Evolutionary conservation across 2,888 invertebrate genomes (phyloP).

Genomic region (Agrochola litura): DNA sequence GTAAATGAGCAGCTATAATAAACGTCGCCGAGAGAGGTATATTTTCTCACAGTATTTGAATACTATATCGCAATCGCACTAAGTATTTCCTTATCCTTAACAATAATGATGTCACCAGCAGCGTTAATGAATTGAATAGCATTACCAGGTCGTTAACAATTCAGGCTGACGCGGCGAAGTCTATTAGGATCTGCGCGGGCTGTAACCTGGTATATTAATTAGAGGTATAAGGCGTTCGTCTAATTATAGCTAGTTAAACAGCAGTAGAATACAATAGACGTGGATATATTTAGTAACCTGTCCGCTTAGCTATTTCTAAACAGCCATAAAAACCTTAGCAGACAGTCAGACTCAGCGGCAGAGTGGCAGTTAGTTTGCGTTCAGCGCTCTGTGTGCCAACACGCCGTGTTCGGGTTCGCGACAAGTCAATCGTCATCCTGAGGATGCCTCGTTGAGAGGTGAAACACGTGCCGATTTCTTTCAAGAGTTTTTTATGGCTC

Average conservation of each 20-base stretch:
- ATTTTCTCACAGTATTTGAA: constrained; percentile 51
- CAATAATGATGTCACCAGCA: constrained; percentile 40
- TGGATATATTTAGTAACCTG: too few relatives aligned
- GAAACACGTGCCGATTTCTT: too few relatives aligned
- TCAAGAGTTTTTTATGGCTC: too few relatives aligned
- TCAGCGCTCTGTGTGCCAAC: too few relatives aligned
- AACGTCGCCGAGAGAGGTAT: constrained; percentile 17
- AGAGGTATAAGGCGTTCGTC: constrained; percentile 61
- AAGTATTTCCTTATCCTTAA: constrained; percentile 53
- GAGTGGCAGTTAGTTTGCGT: too few relatives aligned
- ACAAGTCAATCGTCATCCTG: too few relatives aligned
- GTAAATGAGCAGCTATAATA: constrained; percentile 43
- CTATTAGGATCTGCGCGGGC: constrained; percentile 65
- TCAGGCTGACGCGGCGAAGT: constrained; percentile 24
- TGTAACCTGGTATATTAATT: constrained; percentile 69
- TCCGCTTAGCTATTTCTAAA: too few relatives aligned
- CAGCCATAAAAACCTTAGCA: too few relatives aligned
- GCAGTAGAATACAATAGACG: constrained; percentile 69
- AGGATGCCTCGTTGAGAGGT: too few relatives aligned
- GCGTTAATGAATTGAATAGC: constrained; percentile 26
- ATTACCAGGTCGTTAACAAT: constrained; percentile 32
- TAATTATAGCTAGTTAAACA: constrained; percentile 67
- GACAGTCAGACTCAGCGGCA: too few relatives aligned
- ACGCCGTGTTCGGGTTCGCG: too few relatives aligned
- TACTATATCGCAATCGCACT: constrained; percentile 43